Evolutionary conservation across 2,113 vertebrate species (phyloP).

Genomic region (Atherinomorus stipes): DNA sequence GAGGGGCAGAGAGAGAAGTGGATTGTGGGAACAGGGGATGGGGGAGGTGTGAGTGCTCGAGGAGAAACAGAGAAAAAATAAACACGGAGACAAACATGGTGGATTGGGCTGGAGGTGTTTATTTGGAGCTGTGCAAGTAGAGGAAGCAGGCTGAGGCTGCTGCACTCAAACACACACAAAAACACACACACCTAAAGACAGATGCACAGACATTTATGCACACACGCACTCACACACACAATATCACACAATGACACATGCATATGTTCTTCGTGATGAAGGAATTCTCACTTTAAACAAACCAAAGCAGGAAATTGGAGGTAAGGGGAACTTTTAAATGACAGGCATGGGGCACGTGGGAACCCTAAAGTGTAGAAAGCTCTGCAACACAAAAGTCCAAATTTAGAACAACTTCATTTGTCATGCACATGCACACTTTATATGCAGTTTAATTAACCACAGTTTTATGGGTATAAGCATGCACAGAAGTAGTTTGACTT

Average conservation of each 20-base stretch:
- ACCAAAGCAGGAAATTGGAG: slow-evolving; percentile 69
- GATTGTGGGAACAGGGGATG: slow-evolving; percentile 39
- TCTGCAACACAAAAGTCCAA: slow-evolving; percentile 35
- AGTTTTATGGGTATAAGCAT: neutral
- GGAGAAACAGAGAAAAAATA: slow-evolving; percentile 71
- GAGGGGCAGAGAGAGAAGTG: slow-evolving; percentile 28
- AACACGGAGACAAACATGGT: slow-evolving; percentile 72
- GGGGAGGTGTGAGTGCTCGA: slow-evolving; percentile 19
- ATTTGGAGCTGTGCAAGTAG: slow-evolving; percentile 75
- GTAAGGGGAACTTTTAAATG: slow-evolving; percentile 50
- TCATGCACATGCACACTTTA: neutral
- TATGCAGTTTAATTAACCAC: neutral
- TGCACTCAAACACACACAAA: slow-evolving; percentile 11
- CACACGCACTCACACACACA: slow-evolving; percentile 7
- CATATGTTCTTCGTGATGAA: slow-evolving; percentile 35
- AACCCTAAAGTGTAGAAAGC: slow-evolving; percentile 43
- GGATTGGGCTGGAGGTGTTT: slow-evolving; percentile 70
- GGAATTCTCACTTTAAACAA: slow-evolving; percentile 80
- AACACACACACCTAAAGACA: slow-evolving; percentile 13
- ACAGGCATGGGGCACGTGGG: slow-evolving; percentile 41
- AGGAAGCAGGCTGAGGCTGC: slow-evolving; percentile 68
- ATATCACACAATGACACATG: neutral
- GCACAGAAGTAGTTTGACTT: no score
- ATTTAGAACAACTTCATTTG: slow-evolving; percentile 12
- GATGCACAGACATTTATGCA: slow-evolving; percentile 16